Evolutionary conservation across 1,140 invertebrate genomes (phyloP), one percentile per base, ranked within the genome.

Genomic region (Drosophila ambigua): DNA sequence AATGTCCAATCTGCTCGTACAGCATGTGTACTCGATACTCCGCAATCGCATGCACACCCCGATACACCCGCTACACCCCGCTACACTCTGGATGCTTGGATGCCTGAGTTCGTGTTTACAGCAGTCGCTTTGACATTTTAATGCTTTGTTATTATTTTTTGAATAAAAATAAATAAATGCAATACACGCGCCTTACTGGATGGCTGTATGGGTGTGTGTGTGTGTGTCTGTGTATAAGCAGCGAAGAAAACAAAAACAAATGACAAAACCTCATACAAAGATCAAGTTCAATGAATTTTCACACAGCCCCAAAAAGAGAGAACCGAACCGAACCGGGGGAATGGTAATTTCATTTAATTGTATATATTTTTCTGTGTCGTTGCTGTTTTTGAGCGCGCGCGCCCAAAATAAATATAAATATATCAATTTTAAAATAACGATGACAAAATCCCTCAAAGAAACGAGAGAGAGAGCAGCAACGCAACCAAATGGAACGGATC

Each of bases 341-440:
- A 39, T 53, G 72, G 68, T 53, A 55, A 62, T 54, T 69, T 65
- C 71, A 57, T 79, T 85, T 87, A 88, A 87, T 87, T 87, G 75
- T 82, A 87, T 85, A 76, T 84, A 24, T 24, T 71, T 74, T 65
- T 68, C 63, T 39, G 35, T 39, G 64, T 72, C 35, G 31, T 53
- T 59, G 62, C 54, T 54, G 46, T 49, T 46, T 57, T 61, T 44
- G 71, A 63, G 59, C 57, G 50, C 68, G 55, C 46, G 58, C 58
- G 71, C 71, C 2, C 23, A 59, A 69, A 61, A 63, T 51, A 44
- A 53, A 76, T 43, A 76, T 48, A 72, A 45, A 79, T 76, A 84
- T 63, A 76, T 84, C 51, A 54, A 63, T 85, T 90, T 91, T 89
- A 91, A 91, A 91, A 91, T 91, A 91, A 89, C 84, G 89, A 91